Base-by-base conservation (phyloP, 2,888 invertebrate species). In the Resseliella maxima region DNA sequence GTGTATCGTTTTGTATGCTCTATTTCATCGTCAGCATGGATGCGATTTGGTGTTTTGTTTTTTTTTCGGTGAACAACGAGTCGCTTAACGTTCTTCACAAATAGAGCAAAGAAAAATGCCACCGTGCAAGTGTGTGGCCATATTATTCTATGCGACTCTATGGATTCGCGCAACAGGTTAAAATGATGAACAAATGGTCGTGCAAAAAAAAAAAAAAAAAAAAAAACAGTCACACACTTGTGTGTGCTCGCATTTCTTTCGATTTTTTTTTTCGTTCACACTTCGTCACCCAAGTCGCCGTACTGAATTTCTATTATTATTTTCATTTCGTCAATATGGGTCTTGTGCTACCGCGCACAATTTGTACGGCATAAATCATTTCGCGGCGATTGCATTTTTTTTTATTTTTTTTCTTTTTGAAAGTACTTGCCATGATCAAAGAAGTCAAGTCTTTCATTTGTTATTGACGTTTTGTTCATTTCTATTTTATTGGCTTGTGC, bases 91-190 rank as follows among this genome's bases (percentile, higher is more conserved):
- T 72, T 31, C 72, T 72, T 18, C 72, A 72, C 72, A 72, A 72
- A 72, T 72, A 72, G 72, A 72, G 72, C 72, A 72, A 72, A 72
- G 31, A 72, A 72, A 72, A 72, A 72, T n/a, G 31, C 72, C 72
- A 72, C 72, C 31, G 2, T 27, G 27, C 72, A 72, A 72, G 72
- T 72, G 72, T 72, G n/a, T n/a, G 27, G 31, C 72, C 72, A 72
- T 72, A 72, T n/a, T n/a, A n/a, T 72, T 72, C 72, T 72, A 72
- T 31, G 72, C 15, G 5, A 24, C 10, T 50, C 2, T 2, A 6
- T 18, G 21, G 21, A 21, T 2, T 50, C 24, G 27, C 24, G 50
- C 21, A 50, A 21, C 59, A 59, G 59, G 59, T 59, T 59, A 59
- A n/a, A 24, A 27, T 24, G 27, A 59, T 2, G 27, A 59, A 59